phyloP scores from a whole-genome alignment of 2,113 vertebrate species.

The Rafetus swinhoei region DNA sequence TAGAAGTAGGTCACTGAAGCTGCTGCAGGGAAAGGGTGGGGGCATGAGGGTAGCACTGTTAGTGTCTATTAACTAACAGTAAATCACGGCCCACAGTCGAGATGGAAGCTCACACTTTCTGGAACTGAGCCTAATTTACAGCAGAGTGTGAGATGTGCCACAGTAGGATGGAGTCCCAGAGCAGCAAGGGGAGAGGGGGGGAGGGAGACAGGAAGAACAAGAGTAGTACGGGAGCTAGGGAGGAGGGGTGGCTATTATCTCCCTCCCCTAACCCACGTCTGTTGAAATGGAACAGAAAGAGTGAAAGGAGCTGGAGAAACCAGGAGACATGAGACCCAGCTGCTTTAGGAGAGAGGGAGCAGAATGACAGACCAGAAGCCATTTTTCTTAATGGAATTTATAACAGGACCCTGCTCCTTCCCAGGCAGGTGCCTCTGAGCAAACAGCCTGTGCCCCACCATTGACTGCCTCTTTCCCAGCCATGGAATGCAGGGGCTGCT shows the following conservation, averaged over 20 bases:
- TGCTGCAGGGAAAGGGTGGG: neutral
- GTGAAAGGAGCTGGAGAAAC: neutral
- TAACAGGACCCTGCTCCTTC: neutral
- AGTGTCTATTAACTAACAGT: neutral
- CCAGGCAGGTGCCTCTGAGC: fast-evolving
- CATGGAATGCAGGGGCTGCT: fast-evolving
- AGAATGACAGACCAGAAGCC: fast-evolving
- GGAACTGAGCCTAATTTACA: neutral
- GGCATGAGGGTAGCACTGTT: conserved; percentile 30
- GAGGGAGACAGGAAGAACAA: fast-evolving
- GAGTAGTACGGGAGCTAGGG: neutral
- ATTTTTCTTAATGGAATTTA: neutral
- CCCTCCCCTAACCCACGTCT: neutral
- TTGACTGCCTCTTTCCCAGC: fast-evolving
- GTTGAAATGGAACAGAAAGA: fast-evolving
- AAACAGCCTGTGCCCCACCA: fast-evolving
- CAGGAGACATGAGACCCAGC: fast-evolving
- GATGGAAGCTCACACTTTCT: fast-evolving
- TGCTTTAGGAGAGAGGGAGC: fast-evolving
- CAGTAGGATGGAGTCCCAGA: fast-evolving
- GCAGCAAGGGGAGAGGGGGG: fast-evolving
- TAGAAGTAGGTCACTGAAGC: conserved; percentile 45
- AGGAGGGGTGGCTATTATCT: neutral
- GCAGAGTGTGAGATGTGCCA: fast-evolving
- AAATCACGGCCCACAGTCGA: neutral